A percentile compares a stretch with the other conserved stretches of the same genome.
Conservation (phyloP, 1,140 invertebrate species). For the Cardiocondyla obscurior region DNA sequence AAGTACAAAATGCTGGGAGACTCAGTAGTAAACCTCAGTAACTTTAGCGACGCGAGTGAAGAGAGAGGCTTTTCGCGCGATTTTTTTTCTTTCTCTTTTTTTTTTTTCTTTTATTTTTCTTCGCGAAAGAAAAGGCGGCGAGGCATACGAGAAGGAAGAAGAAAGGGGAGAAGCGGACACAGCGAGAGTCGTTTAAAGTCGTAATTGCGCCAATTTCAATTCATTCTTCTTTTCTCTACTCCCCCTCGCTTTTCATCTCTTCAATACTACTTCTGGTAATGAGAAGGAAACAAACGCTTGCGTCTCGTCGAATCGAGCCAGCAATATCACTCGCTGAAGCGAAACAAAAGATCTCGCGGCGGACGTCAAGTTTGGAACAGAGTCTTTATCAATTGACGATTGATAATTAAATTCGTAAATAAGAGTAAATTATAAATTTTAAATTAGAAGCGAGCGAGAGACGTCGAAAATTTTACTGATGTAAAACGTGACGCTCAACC, state of each 20-base stretch:
- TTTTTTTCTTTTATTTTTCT: slow-evolving; percentile 32
- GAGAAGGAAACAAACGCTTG: slow-evolving; percentile 53
- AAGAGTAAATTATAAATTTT: slow-evolving; percentile 23
- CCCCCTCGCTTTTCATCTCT: slow-evolving; percentile 37
- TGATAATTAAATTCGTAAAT: slow-evolving; percentile 39
- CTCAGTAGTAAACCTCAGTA: slow-evolving; percentile 54
- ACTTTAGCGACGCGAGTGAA: slow-evolving; percentile 40
- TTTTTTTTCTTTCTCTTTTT: slow-evolving; percentile 34
- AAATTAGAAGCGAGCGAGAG: not conserved
- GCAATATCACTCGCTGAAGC: slow-evolving; percentile 12
- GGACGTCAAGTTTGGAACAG: not conserved
- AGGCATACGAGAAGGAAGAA: not conserved
- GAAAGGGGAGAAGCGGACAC: not conserved
- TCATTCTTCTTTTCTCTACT: slow-evolving; percentile 37
- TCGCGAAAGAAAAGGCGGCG: slow-evolving; percentile 10
- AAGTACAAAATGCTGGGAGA: slow-evolving; percentile 54
- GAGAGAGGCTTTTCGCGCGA: slow-evolving; percentile 3
- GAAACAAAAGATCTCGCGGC: slow-evolving; percentile 15
- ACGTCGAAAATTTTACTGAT: not conserved
- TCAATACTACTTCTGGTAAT: slow-evolving; percentile 57
- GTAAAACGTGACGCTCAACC: not conserved
- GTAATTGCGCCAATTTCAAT: slow-evolving; percentile 57
- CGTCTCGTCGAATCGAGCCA: slow-evolving; percentile 1
- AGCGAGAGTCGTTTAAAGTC: slow-evolving; percentile 57
- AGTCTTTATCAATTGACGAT: slow-evolving; percentile 38